Evolutionary conservation across 2,888 invertebrate species (phyloP), one percentile per base, ranked within the genome.

Genomic region (Aleiodes testaceus): DNA sequence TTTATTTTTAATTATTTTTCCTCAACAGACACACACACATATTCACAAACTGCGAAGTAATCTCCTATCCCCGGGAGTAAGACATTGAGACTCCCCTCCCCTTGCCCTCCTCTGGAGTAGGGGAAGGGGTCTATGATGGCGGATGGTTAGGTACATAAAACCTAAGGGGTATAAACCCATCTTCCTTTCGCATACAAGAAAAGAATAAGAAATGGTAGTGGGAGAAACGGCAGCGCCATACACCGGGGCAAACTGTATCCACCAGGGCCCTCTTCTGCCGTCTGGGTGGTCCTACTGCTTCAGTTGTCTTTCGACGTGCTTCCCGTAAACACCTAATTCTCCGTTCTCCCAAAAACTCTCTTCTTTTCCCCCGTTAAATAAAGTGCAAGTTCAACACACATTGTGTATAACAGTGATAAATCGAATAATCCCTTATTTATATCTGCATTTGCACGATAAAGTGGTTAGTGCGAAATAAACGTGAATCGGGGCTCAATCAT

Each of bases 201-300:
- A 63, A 20, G 22, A 20, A 63, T 45, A 22, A 63, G 26, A 20
- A 16, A 75, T 77, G 78, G 85, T 85, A 85, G 85, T 85, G 85
- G 85, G 85, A 85, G 85, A 80, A 77, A 78, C 78, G 77, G 78
- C 76, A 76, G 72, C 79, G 77, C 81, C 78, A 84, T 83, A 86
- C 79, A 79, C 79, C 76, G 80, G 80, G 83, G 63, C 63, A 63
- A 82, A 86, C 83, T 86, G 84, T 86, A 86, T 83, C 81, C 80
- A 78, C 76, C 79, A 74, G 73, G 82, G 79, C 82, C 81, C 83
- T 80, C 80, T 75, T 22, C 83, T 82, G 75, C 87, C 85, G 87
- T 85, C 87, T 87, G 87, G 87, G 87, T 87, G 87, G 87, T 87
- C 87, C 87, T 84, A 86, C 86, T 82, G 86, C 85, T 84, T 87